Percentiles rank a stretch among this genome's conserved stretches.
Conservation (phyloP, 2,888 invertebrate genomes). For the Stenotaenia linearis region DNA sequence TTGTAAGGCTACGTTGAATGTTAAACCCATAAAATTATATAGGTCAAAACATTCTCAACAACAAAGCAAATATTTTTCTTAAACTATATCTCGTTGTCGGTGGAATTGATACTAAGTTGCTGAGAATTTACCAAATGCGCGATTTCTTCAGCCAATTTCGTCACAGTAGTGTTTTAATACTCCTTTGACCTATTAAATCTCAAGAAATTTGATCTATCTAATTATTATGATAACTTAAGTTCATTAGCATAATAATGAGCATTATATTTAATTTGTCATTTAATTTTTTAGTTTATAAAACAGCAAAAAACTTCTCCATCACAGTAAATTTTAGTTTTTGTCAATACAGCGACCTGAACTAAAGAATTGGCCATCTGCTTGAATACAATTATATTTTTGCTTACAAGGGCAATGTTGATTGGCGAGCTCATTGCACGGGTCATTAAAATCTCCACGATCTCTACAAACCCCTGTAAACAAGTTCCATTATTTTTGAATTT, state of each 20-base stretch:
- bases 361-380: neutral
- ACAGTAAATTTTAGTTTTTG: neutral
- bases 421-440: neutral
- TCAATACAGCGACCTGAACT: neutral
- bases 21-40: neutral
- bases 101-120: neutral
- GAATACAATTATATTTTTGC: neutral
- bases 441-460: neutral
- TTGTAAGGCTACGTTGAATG: neutral
- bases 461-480: constrained; percentile 2
- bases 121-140: neutral
- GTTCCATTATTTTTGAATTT: neutral
- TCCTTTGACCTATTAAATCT: too few relatives aligned
- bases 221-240: too few relatives aligned
- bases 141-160: too few relatives aligned
- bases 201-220: too few relatives aligned
- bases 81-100: neutral
- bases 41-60: neutral
- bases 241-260: too few relatives aligned
- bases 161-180: too few relatives aligned
- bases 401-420: constrained; percentile 10
- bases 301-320: neutral
- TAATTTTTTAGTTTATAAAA: neutral
- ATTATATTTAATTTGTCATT: neutral
- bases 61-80: neutral